Conservation (phyloP, 2,888 invertebrate species). For the Drosophila stalkeri region DNA sequence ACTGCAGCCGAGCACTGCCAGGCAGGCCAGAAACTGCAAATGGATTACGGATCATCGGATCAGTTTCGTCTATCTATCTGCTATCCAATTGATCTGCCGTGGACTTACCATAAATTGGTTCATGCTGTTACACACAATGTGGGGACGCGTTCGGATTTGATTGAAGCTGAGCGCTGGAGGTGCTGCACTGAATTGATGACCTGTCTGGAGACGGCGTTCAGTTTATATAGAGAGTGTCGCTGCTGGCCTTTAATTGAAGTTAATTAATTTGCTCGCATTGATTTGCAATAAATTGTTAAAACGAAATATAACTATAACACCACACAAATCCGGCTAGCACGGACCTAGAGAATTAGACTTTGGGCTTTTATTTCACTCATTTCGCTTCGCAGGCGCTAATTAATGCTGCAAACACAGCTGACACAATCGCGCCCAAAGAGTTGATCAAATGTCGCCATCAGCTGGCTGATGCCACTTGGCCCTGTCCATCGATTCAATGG, state of each 20-base stretch:
- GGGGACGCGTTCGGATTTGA: constrained; percentile 1
- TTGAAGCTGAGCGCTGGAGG: constrained; percentile 55
- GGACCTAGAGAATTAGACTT: constrained; percentile 23
- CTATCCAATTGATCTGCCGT: not conserved
- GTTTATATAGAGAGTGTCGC: constrained; percentile 59
- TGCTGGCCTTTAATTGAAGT: constrained; percentile 76
- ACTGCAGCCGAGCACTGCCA: constrained; percentile 58
- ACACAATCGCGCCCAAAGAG: constrained; percentile 41
- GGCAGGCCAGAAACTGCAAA: constrained; percentile 70
- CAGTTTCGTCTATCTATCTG: not conserved
- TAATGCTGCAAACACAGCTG: constrained; percentile 58
- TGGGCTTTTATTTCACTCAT: constrained; percentile 7
- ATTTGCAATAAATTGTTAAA: constrained; percentile 74
- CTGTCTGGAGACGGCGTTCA: constrained; percentile 28
- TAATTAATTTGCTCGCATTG: constrained; percentile 77
- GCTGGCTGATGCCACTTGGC: constrained; percentile 39
- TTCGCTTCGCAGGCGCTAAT: constrained; percentile 69
- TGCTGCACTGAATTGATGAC: constrained; percentile 69
- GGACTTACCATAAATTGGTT: constrained; percentile 76
- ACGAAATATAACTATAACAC: constrained; percentile 58
- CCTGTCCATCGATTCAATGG: not conserved
- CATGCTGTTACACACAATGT: constrained; percentile 59
- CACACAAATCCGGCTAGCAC: constrained; percentile 69
- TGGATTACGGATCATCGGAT: constrained; percentile 1
- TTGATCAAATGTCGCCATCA: constrained; percentile 33